phyloP scores from a whole-genome alignment of 2,113 vertebrate genomes.

The Dasyurus viverrinus region DNA sequence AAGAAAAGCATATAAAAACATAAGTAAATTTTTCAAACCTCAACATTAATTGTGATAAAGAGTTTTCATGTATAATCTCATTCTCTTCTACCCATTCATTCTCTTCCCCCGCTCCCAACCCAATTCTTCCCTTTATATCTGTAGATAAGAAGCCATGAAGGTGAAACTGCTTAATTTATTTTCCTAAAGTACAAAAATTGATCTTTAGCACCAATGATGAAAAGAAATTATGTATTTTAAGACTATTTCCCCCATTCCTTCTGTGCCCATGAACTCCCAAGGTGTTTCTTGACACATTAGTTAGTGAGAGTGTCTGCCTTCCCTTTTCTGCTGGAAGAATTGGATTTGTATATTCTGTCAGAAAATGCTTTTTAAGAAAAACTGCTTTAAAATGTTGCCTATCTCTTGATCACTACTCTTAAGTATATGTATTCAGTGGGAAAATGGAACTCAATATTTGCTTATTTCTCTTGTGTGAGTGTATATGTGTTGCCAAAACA shows the following conservation, averaged over 20 bases:
- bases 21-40: background rate
- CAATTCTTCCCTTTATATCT: background rate
- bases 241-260: background rate
- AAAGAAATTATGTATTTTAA: constrained; percentile 12
- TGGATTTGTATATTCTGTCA: constrained; percentile 29
- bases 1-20: background rate
- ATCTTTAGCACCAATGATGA: background rate
- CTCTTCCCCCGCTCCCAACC: background rate
- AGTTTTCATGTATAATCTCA: background rate
- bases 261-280: background rate
- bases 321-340: constrained; percentile 21
- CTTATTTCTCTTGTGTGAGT: constrained; percentile 76
- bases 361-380: constrained; percentile 64
- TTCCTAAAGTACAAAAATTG: constrained; percentile 14
- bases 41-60: no score
- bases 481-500: constrained; percentile 71
- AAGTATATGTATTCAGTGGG: constrained; percentile 53
- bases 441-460: constrained; percentile 63
- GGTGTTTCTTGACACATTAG: background rate
- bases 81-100: background rate
- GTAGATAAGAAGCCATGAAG: background rate
- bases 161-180: background rate
- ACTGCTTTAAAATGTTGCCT: constrained; percentile 57
- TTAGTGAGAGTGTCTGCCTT: background rate
- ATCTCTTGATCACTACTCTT: constrained; percentile 60